A percentile compares a stretch with the other conserved stretches of the same genome.
phyloP scores from a whole-genome alignment of 1,140 invertebrate species.

The Drosophila willistoni region DNA sequence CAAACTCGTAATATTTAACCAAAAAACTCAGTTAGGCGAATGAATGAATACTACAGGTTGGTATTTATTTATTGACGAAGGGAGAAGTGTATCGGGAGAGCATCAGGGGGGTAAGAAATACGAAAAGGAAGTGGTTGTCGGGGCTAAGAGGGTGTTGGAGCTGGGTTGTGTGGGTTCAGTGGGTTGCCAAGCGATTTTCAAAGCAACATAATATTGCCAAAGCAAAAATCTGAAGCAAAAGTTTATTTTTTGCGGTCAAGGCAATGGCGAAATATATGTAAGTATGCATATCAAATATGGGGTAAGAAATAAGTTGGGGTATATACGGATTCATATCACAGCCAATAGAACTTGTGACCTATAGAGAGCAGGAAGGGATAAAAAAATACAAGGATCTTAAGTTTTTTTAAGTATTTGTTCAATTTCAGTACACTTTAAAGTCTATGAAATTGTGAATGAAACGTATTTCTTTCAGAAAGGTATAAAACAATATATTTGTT shows the following conservation, averaged over 20 bases:
- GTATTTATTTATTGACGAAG: slow-evolving; percentile 46
- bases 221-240: slow-evolving; percentile 66
- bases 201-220: slow-evolving; percentile 64
- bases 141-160: background rate
- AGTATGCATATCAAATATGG: background rate
- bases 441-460: too few species aligned
- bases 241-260: slow-evolving; percentile 67
- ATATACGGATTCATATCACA: slow-evolving; percentile 4
- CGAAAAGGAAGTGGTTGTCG: slow-evolving; percentile 2
- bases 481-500: too few species aligned
- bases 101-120: background rate
- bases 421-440: too few species aligned
- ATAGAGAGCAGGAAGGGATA: too few species aligned
- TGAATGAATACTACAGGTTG: slow-evolving; percentile 60
- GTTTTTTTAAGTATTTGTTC: too few species aligned
- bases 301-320: background rate
- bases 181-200: slow-evolving; percentile 54
- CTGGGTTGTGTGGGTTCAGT: background rate
- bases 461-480: too few species aligned
- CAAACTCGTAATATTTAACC: slow-evolving; percentile 40
- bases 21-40: slow-evolving; percentile 31
- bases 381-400: too few species aligned
- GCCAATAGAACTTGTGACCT: too few species aligned
- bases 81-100: background rate
- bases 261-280: slow-evolving; percentile 27